Base-by-base conservation (phyloP, 2,113 vertebrate species). In the Dasyprocta punctata region DNA sequence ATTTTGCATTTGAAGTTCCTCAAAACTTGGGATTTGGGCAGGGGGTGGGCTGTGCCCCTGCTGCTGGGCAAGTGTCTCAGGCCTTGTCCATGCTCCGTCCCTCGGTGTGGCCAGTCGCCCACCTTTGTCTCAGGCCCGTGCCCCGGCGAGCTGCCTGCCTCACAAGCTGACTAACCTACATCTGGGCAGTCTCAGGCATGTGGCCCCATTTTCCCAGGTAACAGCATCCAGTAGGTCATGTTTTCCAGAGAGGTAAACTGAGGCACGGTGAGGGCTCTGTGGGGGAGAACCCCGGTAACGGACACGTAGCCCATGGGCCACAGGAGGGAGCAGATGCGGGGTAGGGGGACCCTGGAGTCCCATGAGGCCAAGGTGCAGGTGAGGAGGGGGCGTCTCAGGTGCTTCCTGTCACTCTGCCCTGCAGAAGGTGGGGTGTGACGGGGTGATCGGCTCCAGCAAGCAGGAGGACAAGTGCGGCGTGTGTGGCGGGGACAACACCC, bases 401-500 rank as follows among this genome's bases (percentile, higher is more conserved):
- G 3, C 38, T 28, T 7, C 10, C 44, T 22, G 33, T 36, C 24
- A 24, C 24, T 22, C 17, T 78, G 44, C 96, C 95, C 97, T 93
- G 16, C 98, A 99, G 99, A 99, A 99, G 99, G 99, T 99, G 92
- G 99, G 99, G 96, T 99, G 99, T 85, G 99, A 99, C n/a, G 98
- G 99, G n/a, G 98, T 99, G 92, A 99, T 99, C 36, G 99, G 99
- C 88, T 99, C 99, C 95, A 99, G 98, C 0, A 99, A 99, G 98
- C 99, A 99, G 97, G 99, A 99, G 89, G 99, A 99, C 98, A 99
- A 99, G 96, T 99, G 99, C 58, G 99, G 99, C 11, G 98, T 99
- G 92, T 99, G 99, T 91, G 99, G 99, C 69, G 99, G 99, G 65
- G 99, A 99, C 98, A 99, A 99, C 97, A 99, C 99, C 89, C 99